A percentile compares a stretch with the other conserved stretches of the same genome.
phyloP scores from a whole-genome alignment of 2,888 invertebrate species.

The Eurytoma adleriae region DNA sequence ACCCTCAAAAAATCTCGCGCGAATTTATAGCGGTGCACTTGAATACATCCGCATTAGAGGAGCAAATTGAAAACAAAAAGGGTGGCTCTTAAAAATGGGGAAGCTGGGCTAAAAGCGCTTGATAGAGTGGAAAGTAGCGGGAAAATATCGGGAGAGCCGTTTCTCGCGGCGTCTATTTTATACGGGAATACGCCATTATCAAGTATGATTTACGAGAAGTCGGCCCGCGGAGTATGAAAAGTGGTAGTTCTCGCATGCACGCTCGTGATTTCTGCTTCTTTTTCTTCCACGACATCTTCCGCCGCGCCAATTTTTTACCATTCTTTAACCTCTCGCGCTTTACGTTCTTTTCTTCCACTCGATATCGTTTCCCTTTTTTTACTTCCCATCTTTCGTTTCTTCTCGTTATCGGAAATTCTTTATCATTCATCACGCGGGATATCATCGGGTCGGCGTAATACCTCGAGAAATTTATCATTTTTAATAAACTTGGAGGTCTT shows the following conservation, averaged over 20 bases:
- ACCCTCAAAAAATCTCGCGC: too few relatives aligned
- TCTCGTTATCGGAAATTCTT: slow-evolving; percentile 14
- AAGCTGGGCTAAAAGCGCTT: slow-evolving; percentile 5
- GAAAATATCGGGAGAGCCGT: slow-evolving; percentile 24
- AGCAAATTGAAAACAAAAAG: slow-evolving; percentile 39
- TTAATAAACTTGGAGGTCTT: background rate
- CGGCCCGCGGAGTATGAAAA: slow-evolving; percentile 16
- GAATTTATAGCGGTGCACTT: too few relatives aligned
- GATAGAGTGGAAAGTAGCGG: slow-evolving; percentile 26
- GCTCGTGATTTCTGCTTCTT: slow-evolving; percentile 14
- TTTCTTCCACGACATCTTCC: slow-evolving; percentile 24
- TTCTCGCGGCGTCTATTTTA: slow-evolving; percentile 34
- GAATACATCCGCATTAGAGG: slow-evolving; percentile 16
- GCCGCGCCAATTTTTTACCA: slow-evolving; percentile 36
- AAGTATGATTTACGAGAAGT: slow-evolving; percentile 52
- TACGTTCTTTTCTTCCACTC: slow-evolving; percentile 21
- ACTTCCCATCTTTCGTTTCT: too few relatives aligned
- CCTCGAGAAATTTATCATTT: background rate
- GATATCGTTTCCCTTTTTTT: background rate
- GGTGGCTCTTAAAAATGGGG: background rate
- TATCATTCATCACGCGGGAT: slow-evolving; percentile 14
- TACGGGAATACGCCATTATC: slow-evolving; percentile 47
- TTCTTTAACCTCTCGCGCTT: slow-evolving; percentile 4
- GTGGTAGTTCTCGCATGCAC: slow-evolving; percentile 16
- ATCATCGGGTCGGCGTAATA: background rate